Evolutionary conservation across 2,888 invertebrate species (phyloP).

Genomic region (Phalangium opilio): DNA sequence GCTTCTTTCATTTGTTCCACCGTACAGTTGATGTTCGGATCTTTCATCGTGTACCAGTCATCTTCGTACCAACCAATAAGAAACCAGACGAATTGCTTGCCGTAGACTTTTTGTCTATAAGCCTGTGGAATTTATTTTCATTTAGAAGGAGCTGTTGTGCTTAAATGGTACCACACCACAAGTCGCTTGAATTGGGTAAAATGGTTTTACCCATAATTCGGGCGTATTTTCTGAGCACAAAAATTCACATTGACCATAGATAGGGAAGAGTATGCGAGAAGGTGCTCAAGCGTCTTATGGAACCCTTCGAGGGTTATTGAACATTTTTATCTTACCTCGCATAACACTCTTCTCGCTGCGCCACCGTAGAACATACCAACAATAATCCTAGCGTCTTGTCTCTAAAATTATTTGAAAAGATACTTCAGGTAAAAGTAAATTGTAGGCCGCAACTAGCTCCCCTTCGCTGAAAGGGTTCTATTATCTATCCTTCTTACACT

Average conservation of each 20-base stretch:
- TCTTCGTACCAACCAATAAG: slow-evolving; percentile 99
- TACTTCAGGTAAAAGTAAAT: no score
- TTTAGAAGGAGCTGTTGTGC: neutral
- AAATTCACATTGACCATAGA: no score
- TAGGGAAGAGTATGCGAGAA: no score
- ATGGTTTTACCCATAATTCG: no score
- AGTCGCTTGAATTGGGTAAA: no score
- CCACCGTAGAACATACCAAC: slow-evolving; percentile 98
- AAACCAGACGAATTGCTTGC: slow-evolving; percentile 95
- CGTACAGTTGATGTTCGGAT: slow-evolving; percentile 54
- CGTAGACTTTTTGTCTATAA: slow-evolving; percentile 76
- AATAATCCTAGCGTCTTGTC: slow-evolving; percentile 94
- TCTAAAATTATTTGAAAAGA: no score
- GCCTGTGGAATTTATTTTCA: slow-evolving; percentile 9
- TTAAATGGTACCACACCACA: neutral
- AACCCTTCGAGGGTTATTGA: no score
- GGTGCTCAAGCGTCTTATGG: no score
- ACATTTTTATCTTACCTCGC: slow-evolving; percentile 54
- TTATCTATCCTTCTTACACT: no score
- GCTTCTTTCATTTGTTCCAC: slow-evolving; percentile 82
- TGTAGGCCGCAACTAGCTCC: no score
- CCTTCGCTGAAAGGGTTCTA: no score
- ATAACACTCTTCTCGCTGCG: slow-evolving; percentile 86
- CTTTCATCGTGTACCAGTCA: slow-evolving; percentile 88
- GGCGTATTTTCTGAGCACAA: no score